A percentile compares a stretch with the other conserved stretches of the same genome.
Conservation (phyloP, 2,888 invertebrate genomes). For the Leptopterna dolabrata region DNA sequence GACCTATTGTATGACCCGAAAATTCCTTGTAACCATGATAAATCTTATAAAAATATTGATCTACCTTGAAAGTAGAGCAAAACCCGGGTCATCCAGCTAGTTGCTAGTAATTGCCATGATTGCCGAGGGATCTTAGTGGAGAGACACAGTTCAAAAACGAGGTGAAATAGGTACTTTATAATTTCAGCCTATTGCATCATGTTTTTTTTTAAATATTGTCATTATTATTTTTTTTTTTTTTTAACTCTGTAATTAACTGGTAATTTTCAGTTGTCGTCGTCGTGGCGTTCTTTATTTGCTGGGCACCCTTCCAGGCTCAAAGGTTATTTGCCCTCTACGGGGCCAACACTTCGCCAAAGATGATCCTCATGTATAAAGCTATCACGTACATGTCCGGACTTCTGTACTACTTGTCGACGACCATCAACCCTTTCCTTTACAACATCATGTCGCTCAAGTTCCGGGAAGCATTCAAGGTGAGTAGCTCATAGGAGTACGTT, state of each 20-base stretch:
- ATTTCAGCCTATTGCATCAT: too few relatives aligned
- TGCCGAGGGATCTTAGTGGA: too few relatives aligned
- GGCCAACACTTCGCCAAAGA: slow-evolving; percentile 54
- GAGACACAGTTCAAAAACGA: too few relatives aligned
- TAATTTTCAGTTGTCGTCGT: slow-evolving; percentile 80
- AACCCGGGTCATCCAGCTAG: too few relatives aligned
- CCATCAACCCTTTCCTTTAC: slow-evolving; percentile 92
- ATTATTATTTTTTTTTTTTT: not conserved
- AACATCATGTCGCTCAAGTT: slow-evolving; percentile 96
- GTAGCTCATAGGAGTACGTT: not conserved
- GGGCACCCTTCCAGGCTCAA: slow-evolving; percentile 94
- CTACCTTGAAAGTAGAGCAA: too few relatives aligned
- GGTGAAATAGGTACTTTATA: too few relatives aligned
- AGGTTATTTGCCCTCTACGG: slow-evolving; percentile 76
- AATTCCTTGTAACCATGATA: too few relatives aligned
- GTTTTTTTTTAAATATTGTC: too few relatives aligned
- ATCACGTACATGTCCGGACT: slow-evolving; percentile 88
- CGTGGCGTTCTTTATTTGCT: slow-evolving; percentile 84
- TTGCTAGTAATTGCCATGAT: too few relatives aligned
- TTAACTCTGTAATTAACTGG: not conserved
- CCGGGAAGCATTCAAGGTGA: slow-evolving; percentile 69
- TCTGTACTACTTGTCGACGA: slow-evolving; percentile 91
- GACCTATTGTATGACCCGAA: too few relatives aligned
- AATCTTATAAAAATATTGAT: too few relatives aligned
- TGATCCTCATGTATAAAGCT: slow-evolving; percentile 73